Base-by-base conservation (phyloP, 1,140 invertebrate genomes). In the Drosophila nannoptera region DNA sequence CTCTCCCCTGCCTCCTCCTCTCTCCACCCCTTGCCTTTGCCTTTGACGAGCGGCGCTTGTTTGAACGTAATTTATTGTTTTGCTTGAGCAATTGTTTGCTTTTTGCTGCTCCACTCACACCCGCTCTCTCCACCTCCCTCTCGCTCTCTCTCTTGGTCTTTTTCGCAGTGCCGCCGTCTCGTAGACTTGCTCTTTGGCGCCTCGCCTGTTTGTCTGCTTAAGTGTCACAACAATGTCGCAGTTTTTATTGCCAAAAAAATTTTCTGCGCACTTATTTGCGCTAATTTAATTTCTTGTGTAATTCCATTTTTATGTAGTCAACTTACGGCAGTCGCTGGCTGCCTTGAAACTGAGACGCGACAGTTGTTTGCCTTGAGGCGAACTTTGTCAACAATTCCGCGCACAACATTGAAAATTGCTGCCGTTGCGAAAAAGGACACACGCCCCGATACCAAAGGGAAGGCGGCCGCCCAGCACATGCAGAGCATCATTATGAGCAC, bases 31-130 rank as follows among this genome's bases (percentile, higher is more conserved):
- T 42, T n/a, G 40, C 12, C 40, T 42, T 77, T 64, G 76, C 55
- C 59, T 86, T 86, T 84, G 80, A 83, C 80, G 62, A 70, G 69
- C 33, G 59, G 38, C 74, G 59, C 59, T 64, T 70, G 61, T 71
- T 80, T 86, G 73, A 86, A 84, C 86, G 86, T 77, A 86, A 84
- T 84, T 84, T 84, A 84, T 84, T 84, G 80, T 80, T 77, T 84
- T 83, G 72, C 68, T 59, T 72, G 73, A 64, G 49, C 60, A 71
- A 60, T 54, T 59, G 45, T 63, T 62, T 72, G 61, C 55, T 38
- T 46, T 56, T 49, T 31, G 4, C n/a, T 46, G 7, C 40, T 12
- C 42, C 33, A 22, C 22, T 22, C 22, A 22, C 22, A 22, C 22
- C 22, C 1, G 14, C 53, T 52, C 36, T 14, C 22, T 40, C 32